Base-by-base conservation (phyloP, 2,888 invertebrate genomes). In the Phaedon cochleariae region DNA sequence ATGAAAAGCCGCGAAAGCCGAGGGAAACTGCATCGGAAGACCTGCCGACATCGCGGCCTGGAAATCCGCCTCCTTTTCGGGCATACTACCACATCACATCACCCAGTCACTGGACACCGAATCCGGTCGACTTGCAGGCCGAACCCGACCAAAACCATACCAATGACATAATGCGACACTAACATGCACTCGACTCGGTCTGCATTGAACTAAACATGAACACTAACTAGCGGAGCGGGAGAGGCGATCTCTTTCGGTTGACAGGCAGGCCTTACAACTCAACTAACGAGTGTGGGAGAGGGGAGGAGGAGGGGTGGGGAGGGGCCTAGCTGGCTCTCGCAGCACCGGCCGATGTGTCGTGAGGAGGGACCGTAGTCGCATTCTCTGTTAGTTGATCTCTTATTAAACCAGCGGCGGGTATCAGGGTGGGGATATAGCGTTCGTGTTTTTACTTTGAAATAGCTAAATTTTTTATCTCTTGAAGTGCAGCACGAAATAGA, bases 1-100 rank as follows among this genome's bases (percentile, higher is more conserved):
- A 59, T 88, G 86, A 80, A 88, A 88, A 20, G 88, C 87, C 84
- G 86, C 84, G 71, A 82, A 83, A 58, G 82, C 83, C 78, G 83
- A 82, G 75, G 83, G 82, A 75, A 83, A 83, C 74, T 82, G 83
- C 73, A 83, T 77, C 53, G 83, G 83, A 61, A 83, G 77, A 73
- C 82, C 83, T 71, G 83, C 82, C 70, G 82, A 82, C 82, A 83
- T 82, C 57, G 82, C 82, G 73, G 82, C 79, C 67, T 80, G 81
- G 71, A 80, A 81, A 77, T 82, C 82, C 76, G 80, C 79, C 74
- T 81, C 82, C 76, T 83, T 83, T 74, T 83, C 83, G 71, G 83
- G 83, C 83, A 83, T 83, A 54, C 71, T 20, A 22, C 81, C 77
- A 62, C 67, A 51, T 71, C 70, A 71, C 73, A 76, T 66, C 71